phyloP scores from a whole-genome alignment of 2,888 invertebrate genomes.

The Diaperis boleti region DNA sequence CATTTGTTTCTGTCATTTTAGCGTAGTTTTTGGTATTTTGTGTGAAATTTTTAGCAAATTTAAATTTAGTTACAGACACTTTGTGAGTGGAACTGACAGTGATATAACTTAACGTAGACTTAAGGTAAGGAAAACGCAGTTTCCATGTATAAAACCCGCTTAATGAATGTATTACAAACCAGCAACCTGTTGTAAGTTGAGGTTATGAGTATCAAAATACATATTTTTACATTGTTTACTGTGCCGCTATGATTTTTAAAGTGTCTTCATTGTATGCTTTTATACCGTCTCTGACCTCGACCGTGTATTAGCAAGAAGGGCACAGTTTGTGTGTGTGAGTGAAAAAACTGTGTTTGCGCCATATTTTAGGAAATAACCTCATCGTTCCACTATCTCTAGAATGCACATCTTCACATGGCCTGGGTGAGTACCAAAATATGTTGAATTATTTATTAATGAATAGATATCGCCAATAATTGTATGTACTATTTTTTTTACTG shows the following conservation, averaged over 20 bases:
- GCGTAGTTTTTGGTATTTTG: constrained; percentile 44
- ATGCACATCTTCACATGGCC: no score
- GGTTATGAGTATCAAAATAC: constrained; percentile 36
- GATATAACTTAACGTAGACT: constrained; percentile 1
- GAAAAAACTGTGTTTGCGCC: constrained; percentile 10
- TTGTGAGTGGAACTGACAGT: constrained; percentile 33
- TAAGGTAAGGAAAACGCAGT: constrained; percentile 30
- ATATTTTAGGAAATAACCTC: constrained; percentile 1
- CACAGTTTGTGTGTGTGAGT: background rate
- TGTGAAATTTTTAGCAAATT: constrained; percentile 33
- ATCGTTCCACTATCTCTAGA: no score
- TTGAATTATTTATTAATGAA: no score
- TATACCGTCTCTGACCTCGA: no score
- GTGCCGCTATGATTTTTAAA: constrained; percentile 2
- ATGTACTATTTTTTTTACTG: no score
- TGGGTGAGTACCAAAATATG: no score
- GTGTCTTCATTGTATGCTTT: no score
- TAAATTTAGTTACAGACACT: constrained; percentile 34
- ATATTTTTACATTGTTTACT: constrained; percentile 6
- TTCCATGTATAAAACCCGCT: background rate
- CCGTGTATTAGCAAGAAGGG: no score
- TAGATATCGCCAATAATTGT: no score
- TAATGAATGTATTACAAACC: background rate
- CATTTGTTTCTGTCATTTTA: constrained; percentile 46
- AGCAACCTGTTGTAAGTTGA: constrained; percentile 43